These are phyloP conservation scores for Drosophila hamatofila DNA, from an alignment of 2,888 invertebrate species.

Conservation along the genomic window DNA sequence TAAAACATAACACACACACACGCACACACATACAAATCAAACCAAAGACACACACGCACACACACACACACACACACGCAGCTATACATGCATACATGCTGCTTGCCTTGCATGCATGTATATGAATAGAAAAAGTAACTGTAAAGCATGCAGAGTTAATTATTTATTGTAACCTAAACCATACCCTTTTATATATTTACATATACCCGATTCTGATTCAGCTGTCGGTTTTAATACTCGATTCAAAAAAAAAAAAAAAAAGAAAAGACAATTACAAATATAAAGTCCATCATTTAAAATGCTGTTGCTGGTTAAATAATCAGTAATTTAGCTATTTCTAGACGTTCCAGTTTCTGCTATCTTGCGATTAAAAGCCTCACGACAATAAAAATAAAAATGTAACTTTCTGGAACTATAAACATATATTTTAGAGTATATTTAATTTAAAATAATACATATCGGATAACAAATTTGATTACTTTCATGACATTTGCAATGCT, in stretches of 20 bases:
- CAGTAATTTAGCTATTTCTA: background rate
- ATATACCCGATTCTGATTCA: background rate
- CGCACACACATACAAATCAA: slow-evolving; percentile 8
- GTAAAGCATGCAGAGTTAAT: slow-evolving; percentile 2
- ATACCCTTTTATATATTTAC: background rate
- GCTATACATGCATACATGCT: background rate
- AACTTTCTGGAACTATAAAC: background rate
- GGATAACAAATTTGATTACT: background rate
- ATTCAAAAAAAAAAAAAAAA: background rate
- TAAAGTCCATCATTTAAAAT: background rate
- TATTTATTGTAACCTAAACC: background rate
- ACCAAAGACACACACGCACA: background rate
- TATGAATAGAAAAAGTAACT: background rate
- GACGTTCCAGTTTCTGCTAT: background rate
- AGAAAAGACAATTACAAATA: background rate
- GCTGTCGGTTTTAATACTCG: background rate
- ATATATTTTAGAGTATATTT: background rate
- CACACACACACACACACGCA: slow-evolving; percentile 1
- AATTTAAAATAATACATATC: background rate
- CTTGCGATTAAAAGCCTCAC: slow-evolving; percentile 5
- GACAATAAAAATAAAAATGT: background rate
- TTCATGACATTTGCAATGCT: background rate
- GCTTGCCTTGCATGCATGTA: background rate
- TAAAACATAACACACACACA: slow-evolving; percentile 1
- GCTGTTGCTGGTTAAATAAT: background rate